Evolutionary conservation across 1,140 invertebrate species (phyloP), one percentile per base, ranked within the genome.

Genomic region (Leptinotarsa defecta): DNA sequence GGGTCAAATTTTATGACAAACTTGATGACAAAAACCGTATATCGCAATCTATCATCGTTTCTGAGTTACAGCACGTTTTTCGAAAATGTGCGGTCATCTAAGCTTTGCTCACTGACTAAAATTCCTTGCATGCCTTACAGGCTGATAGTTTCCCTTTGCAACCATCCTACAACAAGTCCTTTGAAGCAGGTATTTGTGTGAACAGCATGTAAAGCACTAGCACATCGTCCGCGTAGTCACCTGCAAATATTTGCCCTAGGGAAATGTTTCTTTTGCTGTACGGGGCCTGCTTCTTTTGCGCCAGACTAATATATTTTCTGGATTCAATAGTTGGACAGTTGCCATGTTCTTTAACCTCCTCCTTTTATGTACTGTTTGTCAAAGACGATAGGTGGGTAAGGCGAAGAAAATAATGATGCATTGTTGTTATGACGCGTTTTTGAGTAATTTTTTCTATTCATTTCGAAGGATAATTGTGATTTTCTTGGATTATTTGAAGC

Each of bases 161-260:
- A 24, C 22, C 22, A 1, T n/a, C 17, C 4, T 5, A 57, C 52
- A 57, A 57, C 15, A 15, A 57, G 15, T 19, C 52, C 3, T 13
- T 34, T 24, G 20, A 24, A 20, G 22, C 8, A 67, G 64, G 64
- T 34, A 67, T 67, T 67, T 22, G 64, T 24, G 64, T 67, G n/a
- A 2, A 24, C 64, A 67, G 64, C 64, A 67, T 67, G 6, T 24
- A 67, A 67, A 67, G 22, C 17, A 67, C 64, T 34, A 4, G n/a
- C 64, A 34, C 64, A 67, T 20, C 22, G 34, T 67, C 5, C 27
- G 20, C 22, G 19, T 22, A 22, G 64, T 67, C 24, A 22, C 64
- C 15, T 22, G 64, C 64, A 67, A 67, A 67, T 67, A 67, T 67
- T 67, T 67, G 64, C 27, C 64, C 22, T 24, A 34, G 64, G 64